Conservation (phyloP, 2,113 vertebrate species). For the Gallinago undulata region DNA sequence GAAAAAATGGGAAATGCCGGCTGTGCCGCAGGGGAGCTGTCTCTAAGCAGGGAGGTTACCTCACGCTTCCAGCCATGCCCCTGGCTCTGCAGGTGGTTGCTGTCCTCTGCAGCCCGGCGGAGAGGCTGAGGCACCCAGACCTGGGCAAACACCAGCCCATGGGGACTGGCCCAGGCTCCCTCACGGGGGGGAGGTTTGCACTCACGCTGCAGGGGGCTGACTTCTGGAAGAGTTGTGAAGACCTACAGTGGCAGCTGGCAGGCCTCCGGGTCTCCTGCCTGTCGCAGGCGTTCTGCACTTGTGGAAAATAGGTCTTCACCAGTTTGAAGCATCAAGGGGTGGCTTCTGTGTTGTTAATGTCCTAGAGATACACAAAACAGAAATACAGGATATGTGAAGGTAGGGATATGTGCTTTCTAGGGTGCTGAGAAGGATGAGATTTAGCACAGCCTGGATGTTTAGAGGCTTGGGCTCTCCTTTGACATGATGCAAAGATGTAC, state of each 20-base stretch:
- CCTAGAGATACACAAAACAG: neutral
- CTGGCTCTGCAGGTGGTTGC: neutral
- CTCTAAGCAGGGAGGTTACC: neutral
- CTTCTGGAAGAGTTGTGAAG: rapidly evolving
- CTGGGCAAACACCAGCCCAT: rapidly evolving
- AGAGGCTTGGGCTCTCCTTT: neutral
- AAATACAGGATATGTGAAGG: neutral
- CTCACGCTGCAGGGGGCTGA: rapidly evolving
- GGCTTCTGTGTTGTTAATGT: neutral
- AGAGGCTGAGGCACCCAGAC: neutral
- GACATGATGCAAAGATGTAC: neutral
- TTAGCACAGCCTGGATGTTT: neutral
- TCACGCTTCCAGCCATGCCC: neutral
- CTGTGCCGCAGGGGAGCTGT: neutral
- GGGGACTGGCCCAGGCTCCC: neutral
- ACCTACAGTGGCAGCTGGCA: neutral
- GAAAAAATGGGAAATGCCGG: neutral
- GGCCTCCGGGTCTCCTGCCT: neutral
- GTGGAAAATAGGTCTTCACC: too few species aligned
- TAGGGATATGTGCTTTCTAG: neutral
- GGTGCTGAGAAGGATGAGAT: rapidly evolving
- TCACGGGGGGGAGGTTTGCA: rapidly evolving
- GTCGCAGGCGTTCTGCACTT: rapidly evolving
- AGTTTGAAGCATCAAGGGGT: neutral
- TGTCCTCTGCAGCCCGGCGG: neutral